Base-by-base conservation (phyloP, 2,113 vertebrate species). In the Fulmarus glacialis region DNA sequence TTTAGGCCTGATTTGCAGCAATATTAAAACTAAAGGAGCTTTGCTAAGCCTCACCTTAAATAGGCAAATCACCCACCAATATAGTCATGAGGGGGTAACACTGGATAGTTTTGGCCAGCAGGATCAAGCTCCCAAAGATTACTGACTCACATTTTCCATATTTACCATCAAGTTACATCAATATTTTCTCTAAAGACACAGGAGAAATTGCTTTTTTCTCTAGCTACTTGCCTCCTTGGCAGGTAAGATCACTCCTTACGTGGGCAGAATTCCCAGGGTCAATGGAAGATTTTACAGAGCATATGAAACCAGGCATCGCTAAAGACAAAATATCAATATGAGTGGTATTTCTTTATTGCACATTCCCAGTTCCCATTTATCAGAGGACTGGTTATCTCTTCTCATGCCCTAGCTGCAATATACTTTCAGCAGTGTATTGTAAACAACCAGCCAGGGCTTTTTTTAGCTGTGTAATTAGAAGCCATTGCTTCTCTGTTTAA, bases 381-480 rank as follows among this genome's bases (percentile, higher is more conserved):
- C 60, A 89, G 68, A 87, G 30, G 18, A 73, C 53, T 71, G 38
- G 45, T 89, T 93, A 12, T 79, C n/a, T 73, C 64, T 64, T 63
- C 62, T 79, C 30, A 53, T 50, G 52, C 36, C 52, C 60, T 77
- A 52, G 27, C 73, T 70, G n/a, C 87, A 91, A 58, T 32, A 38
- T 12, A n/a, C n/a, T 82, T 81, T 81, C 84, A 91, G 64, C 52
- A 64, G 30, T 40, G n/a, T 34, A 72, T n/a, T 82, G 66, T 64
- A 84, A 94, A 91, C 70, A 82, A 91, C 17, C n/a, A 95, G 36
- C 5, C 48, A 63, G 6, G 8, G 52, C 14, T 75, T 90, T 82
- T 92, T 94, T 89, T 58, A 81, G 64, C 68, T 68, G 30, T 60
- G 56, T 73, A 91, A 97, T 93, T 93, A 87, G 70, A 87, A 91